These are phyloP conservation scores for Solenodon paradoxus DNA, from an alignment of 2,113 vertebrate species.

Conservation along the genomic window DNA sequence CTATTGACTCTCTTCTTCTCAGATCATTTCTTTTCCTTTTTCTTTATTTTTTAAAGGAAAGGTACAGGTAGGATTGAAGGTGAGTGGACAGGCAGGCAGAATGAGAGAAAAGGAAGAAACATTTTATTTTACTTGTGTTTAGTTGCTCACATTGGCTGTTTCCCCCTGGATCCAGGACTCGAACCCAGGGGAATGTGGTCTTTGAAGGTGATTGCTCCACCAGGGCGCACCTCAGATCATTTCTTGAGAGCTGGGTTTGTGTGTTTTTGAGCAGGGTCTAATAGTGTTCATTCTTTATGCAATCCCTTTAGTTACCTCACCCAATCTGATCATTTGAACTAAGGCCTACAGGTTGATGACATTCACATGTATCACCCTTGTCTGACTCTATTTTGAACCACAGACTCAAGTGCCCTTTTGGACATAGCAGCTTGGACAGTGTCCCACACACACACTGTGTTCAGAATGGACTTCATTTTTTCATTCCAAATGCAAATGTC, in stretches of 20 bases:
- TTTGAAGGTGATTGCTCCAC: too few species aligned
- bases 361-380: neutral
- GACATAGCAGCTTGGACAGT: neutral
- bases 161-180: too few species aligned
- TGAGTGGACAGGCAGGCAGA: too few species aligned
- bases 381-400: neutral
- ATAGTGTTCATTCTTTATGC: neutral
- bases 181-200: too few species aligned
- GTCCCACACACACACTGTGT: neutral
- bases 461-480: neutral
- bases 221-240: too few species aligned
- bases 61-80: too few species aligned
- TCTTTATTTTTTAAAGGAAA: too few species aligned
- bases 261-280: neutral
- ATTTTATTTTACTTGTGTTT: too few species aligned
- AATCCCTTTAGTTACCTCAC: neutral
- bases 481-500: neutral
- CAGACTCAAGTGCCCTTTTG: neutral
- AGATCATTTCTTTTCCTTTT: neutral
- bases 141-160: too few species aligned
- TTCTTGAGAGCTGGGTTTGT: neutral
- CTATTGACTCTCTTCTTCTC: neutral
- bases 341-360: neutral
- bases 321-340: neutral
- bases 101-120: too few species aligned